Conservation (phyloP, 2,113 vertebrate species). For the Coptodon rendalli region DNA sequence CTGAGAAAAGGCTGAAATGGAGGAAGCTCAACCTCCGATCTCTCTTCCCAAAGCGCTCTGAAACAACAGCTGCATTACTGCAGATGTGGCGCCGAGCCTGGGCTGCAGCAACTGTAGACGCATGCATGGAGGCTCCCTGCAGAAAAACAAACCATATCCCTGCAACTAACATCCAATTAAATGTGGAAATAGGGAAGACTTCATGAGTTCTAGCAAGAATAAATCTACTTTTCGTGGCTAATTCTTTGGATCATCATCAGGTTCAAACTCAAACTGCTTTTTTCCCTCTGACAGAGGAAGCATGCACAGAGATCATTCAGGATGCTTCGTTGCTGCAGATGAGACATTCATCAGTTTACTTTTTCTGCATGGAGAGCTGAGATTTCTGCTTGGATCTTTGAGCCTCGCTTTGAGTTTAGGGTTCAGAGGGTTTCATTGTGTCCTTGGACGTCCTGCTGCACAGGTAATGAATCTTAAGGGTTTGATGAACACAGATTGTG, state of each 20-base stretch:
- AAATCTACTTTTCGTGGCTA: background rate
- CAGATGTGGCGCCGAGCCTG: background rate
- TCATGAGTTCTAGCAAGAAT: fast-evolving
- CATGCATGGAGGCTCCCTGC: fast-evolving
- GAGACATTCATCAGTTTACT: background rate
- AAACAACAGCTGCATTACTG: background rate
- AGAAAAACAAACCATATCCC: background rate
- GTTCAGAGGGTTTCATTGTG: background rate
- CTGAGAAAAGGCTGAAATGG: background rate
- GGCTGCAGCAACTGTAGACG: background rate
- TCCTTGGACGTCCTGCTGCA: background rate
- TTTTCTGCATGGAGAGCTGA: background rate
- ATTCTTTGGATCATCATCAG: background rate
- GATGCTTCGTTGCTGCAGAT: background rate
- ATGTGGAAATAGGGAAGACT: fast-evolving
- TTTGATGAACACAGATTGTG: background rate
- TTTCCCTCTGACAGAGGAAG: background rate
- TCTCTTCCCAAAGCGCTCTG: background rate
- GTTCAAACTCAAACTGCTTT: background rate
- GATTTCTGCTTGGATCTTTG: background rate
- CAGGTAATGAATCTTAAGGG: background rate
- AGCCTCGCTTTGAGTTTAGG: background rate
- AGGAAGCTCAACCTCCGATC: background rate
- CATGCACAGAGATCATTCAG: background rate
- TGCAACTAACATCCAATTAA: fast-evolving